Base-by-base conservation (phyloP, 2,797 vertebrate species). In the Schizothorax lantsangensis region DNA sequence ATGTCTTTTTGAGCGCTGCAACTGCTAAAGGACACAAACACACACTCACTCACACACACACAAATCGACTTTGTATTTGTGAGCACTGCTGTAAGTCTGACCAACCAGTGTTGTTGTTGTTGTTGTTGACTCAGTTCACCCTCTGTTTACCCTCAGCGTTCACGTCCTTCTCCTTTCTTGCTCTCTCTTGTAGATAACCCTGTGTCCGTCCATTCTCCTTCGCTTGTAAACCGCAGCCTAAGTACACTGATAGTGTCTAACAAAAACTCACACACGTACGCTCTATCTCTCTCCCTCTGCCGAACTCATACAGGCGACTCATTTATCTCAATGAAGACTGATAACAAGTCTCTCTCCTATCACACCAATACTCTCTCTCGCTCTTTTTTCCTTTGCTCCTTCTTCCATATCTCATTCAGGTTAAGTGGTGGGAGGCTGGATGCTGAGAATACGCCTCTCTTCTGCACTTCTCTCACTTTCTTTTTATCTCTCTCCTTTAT, bases 241-340 rank as follows among this genome's bases (percentile, higher is more conserved):
- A 72, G 77, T 73, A 74, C 66, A 84, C 75, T 73, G 86, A 83
- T 88, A 80, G 82, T 66, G 82, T 88, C 59, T 71, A 71, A 73
- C 82, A 78, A 79, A 84, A 88, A 80, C 86, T 66, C 74, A 74
- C 85, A 87, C 72, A 73, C 38, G 4, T 81, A 68, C 78, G 14
- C 82, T 26, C 79, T 72, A 83, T 79, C 75, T 69, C 86, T 62
- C 91, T 92, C 93, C 94, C 92, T 93, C 90, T 91, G 92, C 90
- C 90, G 89, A 92, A 93, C 88, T 94, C 92, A 93, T 92, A 94
- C 93, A 92, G 91, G 93, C 92, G 91, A 92, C 91, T 93, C 94
- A 95, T 95, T 95, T 94, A 95, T 95, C 94, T 95, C 93, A 93
- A 93, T 94, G 92, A 92, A 95, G 82, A 94, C 93, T 93, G 92